These are phyloP conservation scores for Trichonephila clavipes DNA, from an alignment of 1,140 invertebrate species.

Conservation along the genomic window DNA sequence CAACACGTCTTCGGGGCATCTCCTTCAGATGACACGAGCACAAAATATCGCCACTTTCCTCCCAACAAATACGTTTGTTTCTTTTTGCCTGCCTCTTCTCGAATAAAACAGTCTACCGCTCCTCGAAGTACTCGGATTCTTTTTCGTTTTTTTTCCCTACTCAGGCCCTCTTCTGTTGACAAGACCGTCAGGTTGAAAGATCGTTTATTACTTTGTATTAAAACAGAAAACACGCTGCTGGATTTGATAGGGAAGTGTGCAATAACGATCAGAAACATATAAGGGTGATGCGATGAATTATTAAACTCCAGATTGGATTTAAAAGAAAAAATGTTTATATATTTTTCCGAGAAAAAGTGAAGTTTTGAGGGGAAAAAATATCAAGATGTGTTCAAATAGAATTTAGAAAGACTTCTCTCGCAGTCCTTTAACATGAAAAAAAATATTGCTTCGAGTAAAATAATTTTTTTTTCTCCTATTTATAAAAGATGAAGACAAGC, in stretches of 20 bases:
- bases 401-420: background rate
- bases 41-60: conserved; percentile 71
- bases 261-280: conserved; percentile 25
- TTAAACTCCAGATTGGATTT: background rate
- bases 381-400: background rate
- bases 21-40: conserved; percentile 70
- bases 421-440: background rate
- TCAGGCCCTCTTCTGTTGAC: conserved; percentile 48
- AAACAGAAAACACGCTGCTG: conserved; percentile 45
- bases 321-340: background rate
- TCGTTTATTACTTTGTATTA: conserved; percentile 64
- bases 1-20: conserved; percentile 68
- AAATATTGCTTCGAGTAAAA: background rate
- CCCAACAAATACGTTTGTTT: conserved; percentile 75
- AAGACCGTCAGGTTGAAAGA: conserved; percentile 54
- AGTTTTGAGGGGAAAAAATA: background rate
- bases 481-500: no score
- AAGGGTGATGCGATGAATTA: background rate
- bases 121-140: background rate
- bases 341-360: background rate
- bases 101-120: conserved; percentile 50
- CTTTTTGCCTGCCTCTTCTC: conserved; percentile 49
- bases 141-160: conserved; percentile 39
- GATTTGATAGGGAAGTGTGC: conserved; percentile 12
- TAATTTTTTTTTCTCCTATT: no score